These are phyloP conservation scores for Apus apus DNA, from an alignment of 2,113 vertebrate species.

Conservation along the genomic window DNA sequence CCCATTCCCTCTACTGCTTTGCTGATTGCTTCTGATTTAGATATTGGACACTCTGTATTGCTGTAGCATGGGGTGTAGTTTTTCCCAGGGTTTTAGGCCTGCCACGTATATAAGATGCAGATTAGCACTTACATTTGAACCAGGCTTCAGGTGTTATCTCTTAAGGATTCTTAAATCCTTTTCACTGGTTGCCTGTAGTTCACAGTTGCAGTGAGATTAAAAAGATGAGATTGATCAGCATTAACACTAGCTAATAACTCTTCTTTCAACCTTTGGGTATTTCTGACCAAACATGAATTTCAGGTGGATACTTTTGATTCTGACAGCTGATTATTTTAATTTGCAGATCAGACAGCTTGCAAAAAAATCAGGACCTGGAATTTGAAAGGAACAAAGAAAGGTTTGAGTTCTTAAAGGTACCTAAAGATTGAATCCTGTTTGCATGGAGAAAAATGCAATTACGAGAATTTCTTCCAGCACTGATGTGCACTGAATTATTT, in stretches of 20 bases:
- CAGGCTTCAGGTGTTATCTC: background rate
- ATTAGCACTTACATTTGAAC: background rate
- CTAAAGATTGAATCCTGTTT: background rate
- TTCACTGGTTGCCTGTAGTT: background rate
- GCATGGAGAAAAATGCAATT: background rate
- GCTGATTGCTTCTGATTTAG: background rate
- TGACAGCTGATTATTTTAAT: constrained; percentile 8
- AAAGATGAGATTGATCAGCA: background rate
- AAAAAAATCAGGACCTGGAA: constrained; percentile 97
- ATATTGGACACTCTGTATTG: background rate
- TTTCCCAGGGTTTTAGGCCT: background rate
- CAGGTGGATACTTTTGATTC: background rate
- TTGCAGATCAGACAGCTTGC: constrained; percentile 90
- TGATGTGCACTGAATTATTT: background rate
- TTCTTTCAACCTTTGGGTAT: background rate
- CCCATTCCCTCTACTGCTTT: background rate
- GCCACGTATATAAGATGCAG: background rate
- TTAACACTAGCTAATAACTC: background rate
- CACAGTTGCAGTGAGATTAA: background rate
- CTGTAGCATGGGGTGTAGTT: background rate
- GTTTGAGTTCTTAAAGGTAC: constrained; percentile 98
- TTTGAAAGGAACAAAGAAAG: constrained; percentile 97
- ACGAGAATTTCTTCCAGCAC: background rate
- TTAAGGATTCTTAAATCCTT: background rate
- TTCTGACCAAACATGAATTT: background rate